Percentiles rank a stretch among this genome's conserved stretches.
phyloP scores from a whole-genome alignment of 2,113 vertebrate genomes.

The Cromileptes altivelis region DNA sequence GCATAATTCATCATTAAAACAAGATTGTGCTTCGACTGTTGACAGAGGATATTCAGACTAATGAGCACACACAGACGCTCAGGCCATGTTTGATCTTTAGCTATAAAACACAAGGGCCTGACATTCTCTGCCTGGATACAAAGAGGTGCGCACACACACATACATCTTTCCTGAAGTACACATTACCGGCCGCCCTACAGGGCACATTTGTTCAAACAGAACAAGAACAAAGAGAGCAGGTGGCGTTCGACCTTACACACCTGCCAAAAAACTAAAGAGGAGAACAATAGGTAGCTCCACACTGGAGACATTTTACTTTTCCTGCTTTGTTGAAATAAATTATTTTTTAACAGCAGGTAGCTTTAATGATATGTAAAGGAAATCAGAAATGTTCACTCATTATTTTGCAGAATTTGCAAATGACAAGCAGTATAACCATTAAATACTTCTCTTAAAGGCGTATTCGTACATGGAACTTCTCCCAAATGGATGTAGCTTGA shows the following conservation, averaged over 20 bases:
- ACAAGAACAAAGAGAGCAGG: conserved; percentile 74
- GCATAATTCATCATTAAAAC: conserved; percentile 70
- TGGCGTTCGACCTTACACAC: conserved; percentile 60
- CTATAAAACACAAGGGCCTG: conserved; percentile 67
- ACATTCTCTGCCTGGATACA: conserved; percentile 65
- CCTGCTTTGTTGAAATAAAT: background rate
- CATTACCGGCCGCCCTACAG: conserved; percentile 38
- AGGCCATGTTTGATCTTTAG: conserved; percentile 72
- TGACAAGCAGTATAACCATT: background rate
- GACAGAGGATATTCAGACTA: conserved; percentile 68
- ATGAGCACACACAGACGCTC: conserved; percentile 66
- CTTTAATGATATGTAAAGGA: background rate
- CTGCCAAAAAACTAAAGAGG: conserved; percentile 52
- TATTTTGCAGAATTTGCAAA: background rate
- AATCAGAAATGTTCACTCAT: background rate
- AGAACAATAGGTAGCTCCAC: conserved; percentile 34
- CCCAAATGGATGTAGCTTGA: background rate
- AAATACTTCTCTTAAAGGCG: background rate
- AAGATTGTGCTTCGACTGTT: conserved; percentile 56
- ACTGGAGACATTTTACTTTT: conserved; percentile 11
- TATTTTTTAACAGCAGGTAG: background rate
- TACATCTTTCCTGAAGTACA: conserved; percentile 48
- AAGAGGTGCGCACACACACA: conserved; percentile 45
- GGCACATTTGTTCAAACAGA: conserved; percentile 75
- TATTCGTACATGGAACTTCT: conserved; percentile 9